Percentiles rank a stretch among this genome's conserved stretches.
Evolutionary conservation across 1,140 invertebrate species (phyloP).

Genomic region (Pachyrhynchus sulphureomaculatus): DNA sequence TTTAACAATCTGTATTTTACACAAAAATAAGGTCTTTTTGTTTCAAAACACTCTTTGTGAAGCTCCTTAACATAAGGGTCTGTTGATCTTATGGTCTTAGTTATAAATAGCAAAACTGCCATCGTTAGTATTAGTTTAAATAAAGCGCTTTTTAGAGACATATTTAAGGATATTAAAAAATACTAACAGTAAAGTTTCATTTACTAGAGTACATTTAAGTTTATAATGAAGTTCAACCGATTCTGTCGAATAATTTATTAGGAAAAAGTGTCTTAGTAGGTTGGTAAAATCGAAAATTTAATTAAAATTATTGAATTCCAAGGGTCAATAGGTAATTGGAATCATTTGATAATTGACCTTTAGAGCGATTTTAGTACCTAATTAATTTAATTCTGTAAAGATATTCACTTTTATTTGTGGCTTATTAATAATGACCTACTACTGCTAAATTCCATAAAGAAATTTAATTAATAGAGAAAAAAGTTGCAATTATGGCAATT

Average conservation of each 20-base stretch:
- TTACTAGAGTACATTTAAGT: no score
- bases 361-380: no score
- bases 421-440: no score
- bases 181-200: no score
- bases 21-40: conserved; percentile 34
- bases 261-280: conserved; percentile 3
- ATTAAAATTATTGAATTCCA: neutral
- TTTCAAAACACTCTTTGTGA: conserved; percentile 27
- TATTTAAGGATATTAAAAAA: neutral
- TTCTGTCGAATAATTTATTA: neutral
- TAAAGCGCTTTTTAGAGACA: neutral
- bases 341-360: no score
- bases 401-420: neutral
- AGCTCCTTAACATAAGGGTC: conserved; percentile 39
- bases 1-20: conserved; percentile 37
- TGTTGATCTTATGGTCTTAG: neutral
- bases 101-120: conserved; percentile 8
- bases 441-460: no score
- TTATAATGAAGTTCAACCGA: no score
- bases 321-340: no score
- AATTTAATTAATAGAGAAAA: no score
- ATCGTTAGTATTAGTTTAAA: conserved; percentile 1
- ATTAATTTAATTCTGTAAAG: neutral
- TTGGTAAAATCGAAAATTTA: neutral
- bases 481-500: no score